phyloP scores from a whole-genome alignment of 2,113 vertebrate genomes.

The Plecturocebus donacophilus region DNA sequence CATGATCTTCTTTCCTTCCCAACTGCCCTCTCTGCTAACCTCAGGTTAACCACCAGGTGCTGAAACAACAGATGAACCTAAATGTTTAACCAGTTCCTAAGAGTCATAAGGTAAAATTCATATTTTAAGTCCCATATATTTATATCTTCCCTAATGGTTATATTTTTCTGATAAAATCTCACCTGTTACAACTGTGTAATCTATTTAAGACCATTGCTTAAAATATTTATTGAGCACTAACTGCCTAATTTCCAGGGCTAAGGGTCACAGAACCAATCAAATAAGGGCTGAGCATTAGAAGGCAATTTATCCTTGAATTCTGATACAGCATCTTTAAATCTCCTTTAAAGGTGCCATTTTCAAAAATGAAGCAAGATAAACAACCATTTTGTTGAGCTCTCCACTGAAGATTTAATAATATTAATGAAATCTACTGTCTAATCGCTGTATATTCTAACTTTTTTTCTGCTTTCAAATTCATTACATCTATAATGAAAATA shows the following conservation, averaged over 20 bases:
- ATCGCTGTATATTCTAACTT: conserved; percentile 76
- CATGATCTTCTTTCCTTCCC: neutral
- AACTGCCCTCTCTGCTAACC: neutral
- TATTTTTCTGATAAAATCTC: neutral
- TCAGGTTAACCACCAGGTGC: neutral
- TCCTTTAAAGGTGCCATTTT: neutral
- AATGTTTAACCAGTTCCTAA: neutral
- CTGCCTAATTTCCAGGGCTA: neutral
- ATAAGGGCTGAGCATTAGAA: neutral
- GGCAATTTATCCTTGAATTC: neutral
- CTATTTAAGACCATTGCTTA: neutral
- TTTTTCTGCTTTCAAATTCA: conserved; percentile 81
- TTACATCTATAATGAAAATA: conserved; percentile 85
- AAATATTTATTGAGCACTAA: neutral
- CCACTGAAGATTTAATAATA: conserved; percentile 76
- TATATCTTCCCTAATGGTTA: neutral
- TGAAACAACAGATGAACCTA: neutral
- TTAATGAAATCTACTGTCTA: conserved; percentile 78
- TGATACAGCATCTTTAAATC: neutral
- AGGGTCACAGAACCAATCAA: neutral
- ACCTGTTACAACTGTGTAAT: neutral
- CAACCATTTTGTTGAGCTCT: conserved; percentile 25
- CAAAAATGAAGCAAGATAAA: conserved; percentile 49
- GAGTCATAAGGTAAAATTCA: neutral
- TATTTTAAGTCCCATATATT: neutral